Evolutionary conservation across 2,113 vertebrate species (phyloP).

Genomic region (Percina caprodes): DNA sequence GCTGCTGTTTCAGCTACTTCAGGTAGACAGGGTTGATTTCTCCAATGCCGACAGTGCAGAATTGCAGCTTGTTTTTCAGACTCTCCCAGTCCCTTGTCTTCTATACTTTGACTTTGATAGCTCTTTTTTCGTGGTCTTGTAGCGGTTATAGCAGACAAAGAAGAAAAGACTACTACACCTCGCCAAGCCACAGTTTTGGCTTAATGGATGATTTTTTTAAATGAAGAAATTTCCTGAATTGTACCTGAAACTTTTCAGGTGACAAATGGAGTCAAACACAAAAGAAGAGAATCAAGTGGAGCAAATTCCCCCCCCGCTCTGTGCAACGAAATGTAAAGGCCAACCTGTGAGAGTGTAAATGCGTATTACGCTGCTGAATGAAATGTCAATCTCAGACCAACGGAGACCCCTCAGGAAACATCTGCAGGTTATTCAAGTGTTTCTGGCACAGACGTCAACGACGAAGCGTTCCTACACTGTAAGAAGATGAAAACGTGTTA

Average conservation of each 20-base stretch:
- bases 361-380: not conserved
- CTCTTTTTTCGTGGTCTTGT: not conserved
- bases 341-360: slow-evolving; percentile 4
- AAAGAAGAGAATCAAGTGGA: not conserved
- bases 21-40: not conserved
- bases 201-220: not conserved
- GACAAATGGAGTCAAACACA: not conserved
- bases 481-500: slow-evolving; percentile 30
- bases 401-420: slow-evolving; percentile 3
- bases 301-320: not conserved
- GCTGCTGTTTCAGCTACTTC: too few relatives aligned
- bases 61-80: not conserved
- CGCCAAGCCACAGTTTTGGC: not conserved
- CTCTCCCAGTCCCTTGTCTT: not conserved
- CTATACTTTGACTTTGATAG: not conserved
- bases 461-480: not conserved
- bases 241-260: not conserved
- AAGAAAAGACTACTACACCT: not conserved
- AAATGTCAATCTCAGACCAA: slow-evolving; percentile 32
- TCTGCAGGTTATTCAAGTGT: slow-evolving; percentile 26
- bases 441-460: slow-evolving; percentile 9
- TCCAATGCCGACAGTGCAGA: not conserved
- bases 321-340: not conserved
- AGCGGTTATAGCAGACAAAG: slow-evolving; percentile 10
- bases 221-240: not conserved